A percentile compares a stretch with the other conserved stretches of the same genome.
Evolutionary conservation across 2,888 invertebrate species (phyloP).

Genomic region (Eupithecia inturbata): DNA sequence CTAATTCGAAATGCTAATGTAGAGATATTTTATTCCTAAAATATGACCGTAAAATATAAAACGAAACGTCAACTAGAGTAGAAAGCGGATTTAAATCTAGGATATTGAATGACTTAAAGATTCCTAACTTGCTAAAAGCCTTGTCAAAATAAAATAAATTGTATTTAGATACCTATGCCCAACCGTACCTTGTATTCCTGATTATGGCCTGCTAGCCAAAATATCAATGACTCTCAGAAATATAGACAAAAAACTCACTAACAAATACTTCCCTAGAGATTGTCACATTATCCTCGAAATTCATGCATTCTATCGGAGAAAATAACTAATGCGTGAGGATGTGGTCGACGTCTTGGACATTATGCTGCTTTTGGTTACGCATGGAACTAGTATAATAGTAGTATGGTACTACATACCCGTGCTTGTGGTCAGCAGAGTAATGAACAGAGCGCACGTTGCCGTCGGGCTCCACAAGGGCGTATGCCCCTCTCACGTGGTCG

Average conservation of each 20-base stretch:
- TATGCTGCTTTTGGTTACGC: too few relatives aligned
- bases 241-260: too few relatives aligned
- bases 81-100: not conserved
- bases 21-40: too few relatives aligned
- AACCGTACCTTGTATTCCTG: not conserved
- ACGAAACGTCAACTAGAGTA: not conserved
- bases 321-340: too few relatives aligned
- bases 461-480: slow-evolving; percentile 84
- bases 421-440: slow-evolving; percentile 80
- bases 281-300: too few relatives aligned
- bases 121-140: not conserved
- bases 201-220: too few relatives aligned
- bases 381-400: not conserved
- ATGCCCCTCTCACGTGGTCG: slow-evolving; percentile 85
- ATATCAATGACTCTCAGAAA: too few relatives aligned
- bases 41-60: too few relatives aligned
- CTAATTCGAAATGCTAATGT: not conserved
- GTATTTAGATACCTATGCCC: not conserved
- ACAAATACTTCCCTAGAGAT: too few relatives aligned
- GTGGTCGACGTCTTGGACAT: too few relatives aligned
- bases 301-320: too few relatives aligned
- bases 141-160: not conserved
- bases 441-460: slow-evolving; percentile 83
- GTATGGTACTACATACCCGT: slow-evolving; percentile 72
- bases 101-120: not conserved